A percentile compares a stretch with the other conserved stretches of the same genome.
These are phyloP conservation scores for Coilia nasus DNA, from an alignment of 2,797 vertebrate genomes.

Conservation along the genomic window DNA sequence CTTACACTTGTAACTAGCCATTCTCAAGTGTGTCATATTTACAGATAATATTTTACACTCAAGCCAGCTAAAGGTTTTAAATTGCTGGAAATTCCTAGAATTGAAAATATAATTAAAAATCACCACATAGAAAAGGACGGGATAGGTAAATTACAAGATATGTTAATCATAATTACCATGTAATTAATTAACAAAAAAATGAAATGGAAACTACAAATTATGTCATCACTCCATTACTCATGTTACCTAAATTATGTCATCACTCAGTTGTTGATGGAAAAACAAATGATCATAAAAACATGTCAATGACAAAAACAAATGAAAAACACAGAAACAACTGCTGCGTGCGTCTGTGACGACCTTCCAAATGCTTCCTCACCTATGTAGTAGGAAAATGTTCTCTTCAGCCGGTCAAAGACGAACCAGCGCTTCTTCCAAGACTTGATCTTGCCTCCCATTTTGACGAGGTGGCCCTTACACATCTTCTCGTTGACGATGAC, in stretches of 20 bases:
- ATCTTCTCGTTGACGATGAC: conserved; percentile 90
- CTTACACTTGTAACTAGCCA: not conserved
- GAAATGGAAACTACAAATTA: not conserved
- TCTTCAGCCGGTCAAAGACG: conserved; percentile 96
- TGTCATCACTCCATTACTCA: not conserved
- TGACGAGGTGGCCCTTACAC: conserved; percentile 96
- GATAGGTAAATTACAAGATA: not conserved
- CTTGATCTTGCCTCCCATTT: conserved; percentile 99
- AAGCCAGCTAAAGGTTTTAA: not conserved
- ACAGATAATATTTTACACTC: not conserved
- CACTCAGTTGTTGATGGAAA: not conserved
- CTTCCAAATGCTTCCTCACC: conserved; percentile 73
- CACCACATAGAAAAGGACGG: not conserved
- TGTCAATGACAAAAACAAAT: not conserved
- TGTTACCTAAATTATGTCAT: not conserved
- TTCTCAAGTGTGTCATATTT: not conserved
- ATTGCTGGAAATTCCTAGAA: not conserved
- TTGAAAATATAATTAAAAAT: not conserved
- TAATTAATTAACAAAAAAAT: not conserved
- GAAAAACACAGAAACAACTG: not conserved
- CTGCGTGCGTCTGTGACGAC: not conserved
- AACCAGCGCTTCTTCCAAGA: conserved; percentile 99
- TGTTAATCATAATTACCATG: not conserved
- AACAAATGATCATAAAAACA: not conserved
- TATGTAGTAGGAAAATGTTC: conserved; percentile 91